Percentiles rank a stretch among this genome's conserved stretches.
These are phyloP conservation scores for Pleuronectes platessa DNA, from an alignment of 2,113 vertebrate species.

Conservation along the genomic window DNA sequence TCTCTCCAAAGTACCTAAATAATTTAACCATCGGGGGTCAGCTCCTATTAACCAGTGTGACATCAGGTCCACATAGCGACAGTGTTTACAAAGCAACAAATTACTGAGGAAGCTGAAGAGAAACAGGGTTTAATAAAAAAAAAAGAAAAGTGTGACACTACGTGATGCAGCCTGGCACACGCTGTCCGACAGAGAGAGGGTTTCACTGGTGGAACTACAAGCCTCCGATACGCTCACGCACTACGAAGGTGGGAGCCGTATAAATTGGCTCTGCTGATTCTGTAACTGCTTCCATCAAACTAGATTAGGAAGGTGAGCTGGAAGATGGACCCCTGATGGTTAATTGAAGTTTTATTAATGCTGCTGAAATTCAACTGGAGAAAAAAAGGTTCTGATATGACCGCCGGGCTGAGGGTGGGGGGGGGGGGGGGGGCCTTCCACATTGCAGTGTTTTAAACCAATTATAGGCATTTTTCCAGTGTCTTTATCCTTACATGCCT, in stretches of 20 bases:
- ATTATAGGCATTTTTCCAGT: slow-evolving; percentile 79
- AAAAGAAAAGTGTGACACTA: slow-evolving; percentile 34
- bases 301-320: slow-evolving; percentile 72
- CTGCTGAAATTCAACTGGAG: slow-evolving; percentile 72
- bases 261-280: slow-evolving; percentile 69
- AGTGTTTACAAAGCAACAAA: slow-evolving; percentile 63
- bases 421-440: slow-evolving; percentile 52
- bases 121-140: slow-evolving; percentile 18
- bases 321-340: slow-evolving; percentile 75
- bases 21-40: slow-evolving; percentile 80
- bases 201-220: slow-evolving; percentile 37
- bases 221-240: slow-evolving; percentile 30
- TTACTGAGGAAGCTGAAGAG: slow-evolving; percentile 44
- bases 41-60: slow-evolving; percentile 75
- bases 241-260: slow-evolving; percentile 42
- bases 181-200: slow-evolving; percentile 39
- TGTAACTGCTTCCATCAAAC: slow-evolving; percentile 71
- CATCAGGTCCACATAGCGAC: slow-evolving; percentile 57
- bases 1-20: slow-evolving; percentile 76
- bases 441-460: slow-evolving; percentile 78
- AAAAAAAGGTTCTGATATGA: slow-evolving; percentile 67
- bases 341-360: slow-evolving; percentile 83
- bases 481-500: slow-evolving; percentile 73
- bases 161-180: slow-evolving; percentile 19
- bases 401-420: slow-evolving; percentile 72